Base-by-base conservation (phyloP, 23 tunicate species). In the Phallusia fumigata region DNA sequence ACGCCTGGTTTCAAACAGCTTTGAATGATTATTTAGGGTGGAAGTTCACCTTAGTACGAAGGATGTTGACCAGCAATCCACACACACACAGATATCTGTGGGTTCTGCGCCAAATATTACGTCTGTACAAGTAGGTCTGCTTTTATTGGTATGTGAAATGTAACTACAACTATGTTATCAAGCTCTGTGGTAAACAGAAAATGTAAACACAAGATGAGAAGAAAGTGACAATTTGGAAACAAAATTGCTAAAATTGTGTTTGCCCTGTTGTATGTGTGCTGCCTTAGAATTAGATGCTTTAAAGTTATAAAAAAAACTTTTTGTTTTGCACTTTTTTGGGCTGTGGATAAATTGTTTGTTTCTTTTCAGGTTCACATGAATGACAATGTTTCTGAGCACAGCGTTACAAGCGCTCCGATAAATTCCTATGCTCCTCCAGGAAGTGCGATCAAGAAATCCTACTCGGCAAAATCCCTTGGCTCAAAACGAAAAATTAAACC, bases 311-410 rank as follows among this genome's bases (percentile, higher is more conserved):
- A 40, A 10, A 40, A 3, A 40, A 40, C 10, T 40, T 40, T 40
- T 40, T 10, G 5, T 40, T 40, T 40, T 40, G 10, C 47, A n/a
- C n/a, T n/a, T n/a, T n/a, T n/a, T n/a, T n/a, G n/a, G n/a, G n/a
- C n/a, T 77, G 0, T 33, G 32, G 33, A 36, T 77, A n/a, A n/a
- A n/a, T n/a, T n/a, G n/a, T n/a, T n/a, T n/a, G n/a, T n/a, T 49
- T 28, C 22, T 30, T 73, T 75, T 18, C 83, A 92, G 97, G 80
- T 92, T 50, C 97, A 92, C 79, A 87, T 87, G 88, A 85, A 64
- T 45, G 97, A 92, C 73, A 79, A 86, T 79, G 87, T 91, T 35
- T 91, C 96, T 0, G 87, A 75, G 12, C 88, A 91, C 75, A 91
- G 96, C 52, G 52, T 84, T 0, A 64, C 85, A 30, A 86, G 95